A percentile compares a stretch with the other conserved stretches of the same genome.
Conservation (phyloP, 2,888 invertebrate genomes). For the Lithodes maja region DNA sequence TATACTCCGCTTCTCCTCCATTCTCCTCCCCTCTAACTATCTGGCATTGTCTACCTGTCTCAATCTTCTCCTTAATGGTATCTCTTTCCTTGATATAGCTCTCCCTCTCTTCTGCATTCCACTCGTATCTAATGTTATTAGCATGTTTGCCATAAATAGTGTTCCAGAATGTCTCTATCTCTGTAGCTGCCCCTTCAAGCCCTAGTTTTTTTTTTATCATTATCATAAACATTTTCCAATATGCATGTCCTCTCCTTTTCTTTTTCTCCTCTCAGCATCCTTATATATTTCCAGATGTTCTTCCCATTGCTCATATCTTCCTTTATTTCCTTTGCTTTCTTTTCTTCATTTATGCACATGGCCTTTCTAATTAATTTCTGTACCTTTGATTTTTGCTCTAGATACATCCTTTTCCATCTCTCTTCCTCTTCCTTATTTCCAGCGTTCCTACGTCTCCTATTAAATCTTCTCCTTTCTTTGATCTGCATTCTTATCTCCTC, state of each 20-base stretch:
- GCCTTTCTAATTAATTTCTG: neutral
- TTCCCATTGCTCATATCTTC: neutral
- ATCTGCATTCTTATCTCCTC: neutral
- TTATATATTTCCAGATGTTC: neutral
- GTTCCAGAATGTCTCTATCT: too few species aligned
- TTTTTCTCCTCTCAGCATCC: neutral
- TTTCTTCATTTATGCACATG: neutral
- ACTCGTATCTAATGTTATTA: too few species aligned
- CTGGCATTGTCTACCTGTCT: too few species aligned
- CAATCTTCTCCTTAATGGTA: neutral
- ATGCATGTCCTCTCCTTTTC: neutral
- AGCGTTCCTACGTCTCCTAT: neutral
- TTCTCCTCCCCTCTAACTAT: too few species aligned
- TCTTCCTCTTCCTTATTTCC: neutral
- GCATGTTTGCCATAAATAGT: too few species aligned
- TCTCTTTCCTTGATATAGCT: neutral
- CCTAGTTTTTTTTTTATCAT: too few species aligned
- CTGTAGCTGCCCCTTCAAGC: too few species aligned
- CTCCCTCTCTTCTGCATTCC: too few species aligned
- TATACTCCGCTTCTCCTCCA: too few species aligned
- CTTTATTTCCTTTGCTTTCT: neutral
- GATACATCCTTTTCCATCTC: neutral
- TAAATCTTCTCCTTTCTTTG: conserved; percentile 1
- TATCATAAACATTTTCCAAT: neutral
- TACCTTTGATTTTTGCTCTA: conserved; percentile 11